A percentile compares a stretch with the other conserved stretches of the same genome.
Conservation (phyloP, 1,140 invertebrate species). For the Doryteuthis pealeii region DNA sequence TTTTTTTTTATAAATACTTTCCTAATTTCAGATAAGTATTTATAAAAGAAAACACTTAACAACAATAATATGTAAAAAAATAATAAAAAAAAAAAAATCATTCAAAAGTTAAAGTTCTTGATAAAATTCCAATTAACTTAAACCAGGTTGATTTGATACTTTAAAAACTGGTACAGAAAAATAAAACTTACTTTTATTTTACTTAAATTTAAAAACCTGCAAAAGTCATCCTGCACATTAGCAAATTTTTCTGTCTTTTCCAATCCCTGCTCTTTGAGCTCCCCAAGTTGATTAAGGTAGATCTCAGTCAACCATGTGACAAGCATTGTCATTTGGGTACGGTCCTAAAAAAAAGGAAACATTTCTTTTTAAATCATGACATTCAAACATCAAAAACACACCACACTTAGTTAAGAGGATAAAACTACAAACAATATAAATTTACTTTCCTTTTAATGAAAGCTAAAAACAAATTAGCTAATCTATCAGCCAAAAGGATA, state of each 20-base stretch:
- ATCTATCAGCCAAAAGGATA: no score
- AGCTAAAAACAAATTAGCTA: no score
- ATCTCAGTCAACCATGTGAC: conserved; percentile 92
- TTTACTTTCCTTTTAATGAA: no score
- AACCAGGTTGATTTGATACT: no score
- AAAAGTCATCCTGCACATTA: conserved; percentile 77
- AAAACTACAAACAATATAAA: background rate
- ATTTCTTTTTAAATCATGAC: background rate
- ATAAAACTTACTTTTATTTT: conserved; percentile 46
- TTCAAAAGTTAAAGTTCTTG: no score
- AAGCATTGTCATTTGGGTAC: conserved; percentile 83
- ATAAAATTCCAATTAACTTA: no score
- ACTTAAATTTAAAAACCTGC: conserved; percentile 45
- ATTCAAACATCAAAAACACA: background rate
- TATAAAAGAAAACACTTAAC: no score
- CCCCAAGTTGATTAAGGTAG: conserved; percentile 82
- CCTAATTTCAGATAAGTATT: no score
- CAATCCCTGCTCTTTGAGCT: conserved; percentile 66
- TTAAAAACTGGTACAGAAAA: no score
- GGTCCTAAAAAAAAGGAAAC: conserved; percentile 49
- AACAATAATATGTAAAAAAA: no score
- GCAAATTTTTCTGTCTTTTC: conserved; percentile 66
- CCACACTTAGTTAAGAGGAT: no score
- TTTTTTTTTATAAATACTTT: background rate
- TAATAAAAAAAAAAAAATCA: no score